phyloP scores from a whole-genome alignment of 1,140 invertebrate genomes.

The Trachymyrmex cornetzi region DNA sequence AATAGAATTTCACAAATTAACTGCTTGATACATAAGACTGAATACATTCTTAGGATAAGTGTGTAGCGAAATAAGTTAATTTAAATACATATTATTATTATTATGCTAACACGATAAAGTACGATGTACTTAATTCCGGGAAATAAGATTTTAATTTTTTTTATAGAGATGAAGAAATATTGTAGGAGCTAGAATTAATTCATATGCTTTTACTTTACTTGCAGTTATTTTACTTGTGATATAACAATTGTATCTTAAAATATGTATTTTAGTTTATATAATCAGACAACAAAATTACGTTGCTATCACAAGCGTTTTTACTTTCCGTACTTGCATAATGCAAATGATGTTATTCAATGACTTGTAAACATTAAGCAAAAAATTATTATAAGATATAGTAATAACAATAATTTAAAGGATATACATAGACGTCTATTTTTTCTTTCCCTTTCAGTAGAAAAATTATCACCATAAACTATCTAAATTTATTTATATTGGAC shows the following conservation, averaged over 20 bases:
- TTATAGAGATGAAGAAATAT: background rate
- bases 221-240: background rate
- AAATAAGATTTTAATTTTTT: constrained; percentile 27
- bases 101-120: background rate
- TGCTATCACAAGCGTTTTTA: background rate
- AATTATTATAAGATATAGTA: background rate
- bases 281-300: background rate
- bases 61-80: constrained; percentile 8
- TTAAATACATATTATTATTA: background rate
- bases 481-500: background rate
- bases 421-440: background rate
- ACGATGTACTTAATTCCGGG: background rate
- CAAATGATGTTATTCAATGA: background rate
- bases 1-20: background rate
- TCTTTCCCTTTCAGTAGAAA: background rate
- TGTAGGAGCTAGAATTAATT: background rate
- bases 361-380: constrained; percentile 19
- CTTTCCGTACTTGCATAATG: background rate
- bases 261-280: constrained; percentile 3
- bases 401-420: constrained; percentile 7
- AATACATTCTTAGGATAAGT: background rate
- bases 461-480: background rate
- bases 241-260: constrained; percentile 23
- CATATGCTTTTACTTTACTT: background rate
- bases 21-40: constrained; percentile 40